phyloP scores from a whole-genome alignment of 2,113 vertebrate genomes.

The Okapia johnstoni region DNA sequence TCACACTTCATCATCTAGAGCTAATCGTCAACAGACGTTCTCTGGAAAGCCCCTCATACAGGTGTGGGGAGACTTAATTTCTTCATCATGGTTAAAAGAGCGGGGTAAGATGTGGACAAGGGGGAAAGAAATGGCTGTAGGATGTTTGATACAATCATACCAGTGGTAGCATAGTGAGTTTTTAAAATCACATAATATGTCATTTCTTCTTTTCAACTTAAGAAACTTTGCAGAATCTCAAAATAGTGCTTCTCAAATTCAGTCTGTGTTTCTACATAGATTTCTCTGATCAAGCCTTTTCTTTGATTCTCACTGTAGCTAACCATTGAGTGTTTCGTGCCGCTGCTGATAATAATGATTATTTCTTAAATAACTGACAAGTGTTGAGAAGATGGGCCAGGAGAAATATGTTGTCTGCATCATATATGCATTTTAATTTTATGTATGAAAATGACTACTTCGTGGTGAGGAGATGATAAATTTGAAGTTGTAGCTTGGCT shows the following conservation, averaged over 20 bases:
- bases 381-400: neutral
- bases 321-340: neutral
- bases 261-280: neutral
- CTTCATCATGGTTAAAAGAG: neutral
- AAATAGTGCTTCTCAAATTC: neutral
- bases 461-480: neutral
- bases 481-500: neutral
- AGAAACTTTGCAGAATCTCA: constrained; percentile 49
- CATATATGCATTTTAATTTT: neutral
- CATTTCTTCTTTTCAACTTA: constrained; percentile 7
- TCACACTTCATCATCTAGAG: neutral
- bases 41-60: neutral
- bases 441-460: constrained; percentile 49
- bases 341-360: neutral
- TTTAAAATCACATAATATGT: neutral
- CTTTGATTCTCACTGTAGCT: neutral
- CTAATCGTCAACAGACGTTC: neutral
- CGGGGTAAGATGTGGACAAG: neutral
- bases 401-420: neutral
- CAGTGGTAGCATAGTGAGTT: neutral
- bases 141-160: neutral
- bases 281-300: neutral
- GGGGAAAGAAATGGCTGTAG: neutral
- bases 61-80: constrained; percentile 13
- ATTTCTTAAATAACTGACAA: neutral